Base-by-base conservation (phyloP, 1,140 invertebrate genomes). In the Plectrocnemia conspersa region DNA sequence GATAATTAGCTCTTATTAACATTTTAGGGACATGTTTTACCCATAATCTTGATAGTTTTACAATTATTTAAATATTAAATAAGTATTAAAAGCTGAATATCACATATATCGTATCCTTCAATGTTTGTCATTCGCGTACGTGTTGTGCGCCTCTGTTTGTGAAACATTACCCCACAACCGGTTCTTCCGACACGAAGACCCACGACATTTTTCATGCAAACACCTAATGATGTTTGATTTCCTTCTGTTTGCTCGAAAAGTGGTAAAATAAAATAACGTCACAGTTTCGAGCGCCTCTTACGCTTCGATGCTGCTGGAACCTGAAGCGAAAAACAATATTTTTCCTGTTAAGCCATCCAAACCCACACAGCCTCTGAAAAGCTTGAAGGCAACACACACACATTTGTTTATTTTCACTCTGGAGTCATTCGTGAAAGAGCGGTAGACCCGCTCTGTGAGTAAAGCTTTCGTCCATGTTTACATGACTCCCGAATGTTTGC, bases 271-370 rank as follows among this genome's bases (percentile, higher is more conserved):
- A 44, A 44, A 44, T 24, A 44, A 22, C 41, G 41, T 54, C 46
- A 18, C 7, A 13, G 9, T 54, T 45, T 22, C 36, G 24, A 29
- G 23, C 19, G 24, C 24, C 50, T 15, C 32, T 57, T 49, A 38
- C 50, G 38, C 16, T 7, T 25, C 21, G 42, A 45, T 22, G n/a
- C 45, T 19, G 29, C 32, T 15, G 52, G 46, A 27, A 59, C 46
- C 54, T 36, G 41, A 59, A 56, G n/a, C 40, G 47, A 47, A 56
- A 56, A 59, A 56, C 58, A 59, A 59, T 59, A 59, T 59, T 59
- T 59, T 59, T 42, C 53, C 58, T 52, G 48, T 35, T 56, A 59
- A 59, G 50, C 57, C 57, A 50, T 54, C 45, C 16, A 25, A 38
- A 35, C 41, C 47, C 21, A 32, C 10, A 42, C 19, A 42, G 40